Base-by-base conservation (phyloP, 2,888 invertebrate species). In the Blastobasis adustella region DNA sequence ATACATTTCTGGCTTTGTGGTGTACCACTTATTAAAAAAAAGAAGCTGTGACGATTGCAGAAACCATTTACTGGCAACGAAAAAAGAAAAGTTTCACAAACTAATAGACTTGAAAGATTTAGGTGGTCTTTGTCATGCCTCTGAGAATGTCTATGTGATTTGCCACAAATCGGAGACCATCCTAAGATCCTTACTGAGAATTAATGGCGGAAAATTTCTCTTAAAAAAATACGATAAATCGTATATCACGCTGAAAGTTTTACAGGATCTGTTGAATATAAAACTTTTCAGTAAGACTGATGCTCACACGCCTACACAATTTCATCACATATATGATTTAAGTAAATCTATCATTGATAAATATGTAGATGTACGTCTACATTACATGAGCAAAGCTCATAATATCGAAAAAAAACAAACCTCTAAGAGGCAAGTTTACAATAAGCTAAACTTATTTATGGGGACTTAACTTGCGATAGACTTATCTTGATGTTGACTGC, bases 1-100 rank as follows among this genome's bases (percentile, higher is more conserved):
- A 46, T 54, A 54, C 36, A 54, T 54, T n/a, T 47, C 54, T 8
- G 50, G 54, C 5, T 51, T 36, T 37, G 50, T 54, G 5, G 48
- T 41, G n/a, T 44, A 48, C 23, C 23, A 48, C 10, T 7, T 54
- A 4, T 5, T 46, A 44, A 54, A 50, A 48, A n/a, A 46, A 37
- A 45, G 36, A 8, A 54, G 50, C 43, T 54, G 54, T 48, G 47
- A 47, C 2, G 37, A n/a, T 4, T 54, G 51, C 10, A 10, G 6
- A 37, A 37, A 48, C 8, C 1, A 23, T 6, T 36, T 50, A 40
- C 5, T 40, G 38, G n/a, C 45, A 5, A 50, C 23, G 6, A n/a
- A 46, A 9, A 45, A 39, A 39, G 8, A 46, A 9, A 4, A 5
- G 23, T 40, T 40, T 36, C 50, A n/a, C 36, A 50, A 50, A 37